Conservation (phyloP, 1,140 invertebrate genomes). For the Cherax quadricarinatus region DNA sequence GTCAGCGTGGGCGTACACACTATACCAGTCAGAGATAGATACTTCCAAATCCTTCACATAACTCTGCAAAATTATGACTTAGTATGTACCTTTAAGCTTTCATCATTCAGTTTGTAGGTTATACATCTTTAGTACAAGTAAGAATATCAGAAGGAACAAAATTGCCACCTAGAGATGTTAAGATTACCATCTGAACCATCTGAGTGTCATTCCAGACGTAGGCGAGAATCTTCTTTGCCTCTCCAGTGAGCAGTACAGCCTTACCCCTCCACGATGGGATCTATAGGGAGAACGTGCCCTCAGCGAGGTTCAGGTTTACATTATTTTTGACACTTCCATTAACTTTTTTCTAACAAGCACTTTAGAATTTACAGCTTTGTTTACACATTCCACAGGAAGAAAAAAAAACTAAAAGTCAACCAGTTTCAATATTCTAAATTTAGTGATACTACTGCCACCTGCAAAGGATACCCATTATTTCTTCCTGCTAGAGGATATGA, state of each 20-base stretch:
- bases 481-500: too few species aligned
- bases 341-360: too few species aligned
- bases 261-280: conserved; percentile 7
- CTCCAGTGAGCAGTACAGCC: conserved; percentile 2
- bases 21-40: neutral
- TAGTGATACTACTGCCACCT: too few species aligned
- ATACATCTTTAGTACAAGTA: neutral
- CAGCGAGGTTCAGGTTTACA: too few species aligned
- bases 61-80: too few species aligned
- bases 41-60: neutral
- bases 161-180: neutral
- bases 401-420: too few species aligned
- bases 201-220: neutral
- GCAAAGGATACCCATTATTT: too few species aligned
- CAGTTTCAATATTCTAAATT: too few species aligned
- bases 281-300: neutral
- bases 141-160: neutral
- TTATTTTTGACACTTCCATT: too few species aligned
- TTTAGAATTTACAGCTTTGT: too few species aligned
- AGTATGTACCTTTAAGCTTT: too few species aligned
- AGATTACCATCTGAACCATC: neutral
- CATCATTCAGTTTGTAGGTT: neutral
- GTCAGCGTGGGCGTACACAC: neutral
- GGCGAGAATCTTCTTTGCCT: neutral
- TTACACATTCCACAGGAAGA: too few species aligned